Evolutionary conservation across 1,140 invertebrate species (phyloP).

Genomic region (Drosophila nigrodunni): DNA sequence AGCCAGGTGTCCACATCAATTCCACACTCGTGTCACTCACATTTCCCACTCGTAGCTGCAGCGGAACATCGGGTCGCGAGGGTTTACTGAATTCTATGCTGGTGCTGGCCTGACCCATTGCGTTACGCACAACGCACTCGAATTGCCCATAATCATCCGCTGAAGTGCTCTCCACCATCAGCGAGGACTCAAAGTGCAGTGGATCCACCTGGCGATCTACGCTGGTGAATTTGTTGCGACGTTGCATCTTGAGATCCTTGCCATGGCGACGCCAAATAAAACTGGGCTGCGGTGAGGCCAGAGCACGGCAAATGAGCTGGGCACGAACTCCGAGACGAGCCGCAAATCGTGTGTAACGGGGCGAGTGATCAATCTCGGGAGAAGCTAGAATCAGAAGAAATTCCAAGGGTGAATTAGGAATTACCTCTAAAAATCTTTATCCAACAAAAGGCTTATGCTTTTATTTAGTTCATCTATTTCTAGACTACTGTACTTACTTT

Average conservation of each 20-base stretch:
- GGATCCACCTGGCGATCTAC: conserved; percentile 80
- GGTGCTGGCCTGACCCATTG: conserved; percentile 91
- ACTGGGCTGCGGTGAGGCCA: conserved; percentile 91
- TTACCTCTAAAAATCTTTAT: neutral
- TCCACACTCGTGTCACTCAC: conserved; percentile 93
- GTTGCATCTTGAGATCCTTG: conserved; percentile 75
- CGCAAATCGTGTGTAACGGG: conserved; percentile 92
- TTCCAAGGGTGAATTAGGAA: neutral
- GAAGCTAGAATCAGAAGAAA: conserved; percentile 87
- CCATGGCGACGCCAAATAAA: conserved; percentile 93
- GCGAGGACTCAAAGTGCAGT: conserved; percentile 90
- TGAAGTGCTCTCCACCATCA: conserved; percentile 92
- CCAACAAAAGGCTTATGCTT: too few species aligned
- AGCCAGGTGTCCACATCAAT: conserved; percentile 95
- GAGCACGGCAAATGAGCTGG: conserved; percentile 91
- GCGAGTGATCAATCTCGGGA: conserved; percentile 94
- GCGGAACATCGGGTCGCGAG: conserved; percentile 93
- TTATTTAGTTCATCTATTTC: too few species aligned
- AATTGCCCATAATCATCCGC: conserved; percentile 95
- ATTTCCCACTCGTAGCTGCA: conserved; percentile 90
- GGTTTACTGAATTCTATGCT: conserved; percentile 92
- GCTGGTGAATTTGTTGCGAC: conserved; percentile 72
- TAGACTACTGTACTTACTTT: conserved; percentile 88
- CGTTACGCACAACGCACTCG: conserved; percentile 95
- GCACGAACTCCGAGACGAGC: conserved; percentile 93